phyloP scores from a whole-genome alignment of 2,797 vertebrate species.

The Notamacropus eugenii region DNA sequence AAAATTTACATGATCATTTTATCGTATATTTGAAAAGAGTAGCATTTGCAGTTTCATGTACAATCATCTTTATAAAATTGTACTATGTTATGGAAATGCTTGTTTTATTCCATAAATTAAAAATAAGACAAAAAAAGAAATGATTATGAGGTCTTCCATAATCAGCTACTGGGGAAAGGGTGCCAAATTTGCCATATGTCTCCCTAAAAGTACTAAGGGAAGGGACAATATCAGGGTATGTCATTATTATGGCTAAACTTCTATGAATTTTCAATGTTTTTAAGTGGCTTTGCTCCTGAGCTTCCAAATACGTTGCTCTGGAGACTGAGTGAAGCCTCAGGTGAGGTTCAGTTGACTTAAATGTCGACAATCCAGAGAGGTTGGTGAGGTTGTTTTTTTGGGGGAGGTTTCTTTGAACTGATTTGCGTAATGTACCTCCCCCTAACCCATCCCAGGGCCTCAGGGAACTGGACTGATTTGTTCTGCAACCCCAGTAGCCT shows the following conservation, averaged over 20 bases:
- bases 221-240: neutral
- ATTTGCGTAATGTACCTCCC: neutral
- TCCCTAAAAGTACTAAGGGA: slow-evolving; percentile 39
- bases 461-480: neutral
- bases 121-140: neutral
- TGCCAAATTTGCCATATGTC: slow-evolving; percentile 12
- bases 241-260: neutral
- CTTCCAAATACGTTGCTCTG: neutral
- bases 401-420: neutral
- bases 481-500: neutral
- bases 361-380: neutral
- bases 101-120: neutral
- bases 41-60: neutral
- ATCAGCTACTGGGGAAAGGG: neutral
- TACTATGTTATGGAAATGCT: neutral
- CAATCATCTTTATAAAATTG: neutral
- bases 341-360: neutral
- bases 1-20: neutral
- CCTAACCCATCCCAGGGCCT: neutral
- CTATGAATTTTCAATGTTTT: neutral
- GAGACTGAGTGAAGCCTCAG: neutral
- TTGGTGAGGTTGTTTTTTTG: neutral
- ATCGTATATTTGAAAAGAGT: neutral
- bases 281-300: slow-evolving; percentile 11
- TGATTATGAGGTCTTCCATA: neutral